A percentile compares a stretch with the other conserved stretches of the same genome.
phyloP scores from a whole-genome alignment of 2,113 vertebrate genomes.

The Cynocephalus volans region DNA sequence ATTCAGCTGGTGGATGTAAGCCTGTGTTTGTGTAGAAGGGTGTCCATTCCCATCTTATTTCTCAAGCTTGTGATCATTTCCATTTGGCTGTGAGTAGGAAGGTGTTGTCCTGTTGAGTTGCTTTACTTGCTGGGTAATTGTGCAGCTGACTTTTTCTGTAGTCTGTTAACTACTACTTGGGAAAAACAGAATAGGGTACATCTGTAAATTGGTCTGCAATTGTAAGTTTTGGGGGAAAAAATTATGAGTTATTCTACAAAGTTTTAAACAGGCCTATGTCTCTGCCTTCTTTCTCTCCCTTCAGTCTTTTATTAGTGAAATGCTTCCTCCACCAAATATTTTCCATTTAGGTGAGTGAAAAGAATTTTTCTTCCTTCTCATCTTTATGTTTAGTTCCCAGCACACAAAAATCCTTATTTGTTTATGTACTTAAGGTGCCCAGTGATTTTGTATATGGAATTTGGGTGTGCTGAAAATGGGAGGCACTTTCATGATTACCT shows the following conservation, averaged over 20 bases:
- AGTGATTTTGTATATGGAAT: not conserved
- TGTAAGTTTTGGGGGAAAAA: not conserved
- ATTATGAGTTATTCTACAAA: not conserved
- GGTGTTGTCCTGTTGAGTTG: slow-evolving; percentile 30
- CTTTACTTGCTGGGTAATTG: slow-evolving; percentile 29
- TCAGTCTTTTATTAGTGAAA: not conserved
- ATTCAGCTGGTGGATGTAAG: not conserved
- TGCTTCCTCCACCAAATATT: not conserved
- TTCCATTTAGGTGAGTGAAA: not conserved
- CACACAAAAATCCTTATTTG: not conserved
- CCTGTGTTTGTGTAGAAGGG: not conserved
- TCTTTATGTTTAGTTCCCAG: not conserved
- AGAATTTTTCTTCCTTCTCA: not conserved
- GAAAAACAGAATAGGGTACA: not conserved
- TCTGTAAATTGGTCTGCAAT: not conserved
- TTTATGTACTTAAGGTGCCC: not conserved
- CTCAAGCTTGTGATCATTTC: slow-evolving; percentile 50
- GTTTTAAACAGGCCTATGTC: not conserved
- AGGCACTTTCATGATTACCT: not conserved
- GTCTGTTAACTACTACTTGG: not conserved
- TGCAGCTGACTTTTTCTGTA: not conserved
- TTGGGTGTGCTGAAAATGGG: not conserved
- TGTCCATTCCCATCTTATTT: not conserved
- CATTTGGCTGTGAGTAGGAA: slow-evolving; percentile 43
- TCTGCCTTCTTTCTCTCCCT: not conserved